Base-by-base conservation (phyloP, 2,888 invertebrate species). In the Ophion ventricosus region DNA sequence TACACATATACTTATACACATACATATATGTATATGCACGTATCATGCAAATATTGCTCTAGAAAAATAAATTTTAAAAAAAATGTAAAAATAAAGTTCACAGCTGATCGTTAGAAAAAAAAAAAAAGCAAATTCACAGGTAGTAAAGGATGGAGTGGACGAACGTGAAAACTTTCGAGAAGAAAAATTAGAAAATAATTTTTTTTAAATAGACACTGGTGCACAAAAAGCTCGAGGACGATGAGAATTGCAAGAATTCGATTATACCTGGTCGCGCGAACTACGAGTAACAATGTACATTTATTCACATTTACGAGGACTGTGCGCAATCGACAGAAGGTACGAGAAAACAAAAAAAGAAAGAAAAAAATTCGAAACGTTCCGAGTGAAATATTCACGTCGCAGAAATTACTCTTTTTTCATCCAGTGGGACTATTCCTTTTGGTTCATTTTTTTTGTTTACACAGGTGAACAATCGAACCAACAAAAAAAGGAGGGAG, bases 41-140 rank as follows among this genome's bases (percentile, higher is more conserved):
- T 67, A 72, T 64, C 84, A 84, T 84, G 84, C 84, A 76, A 82
- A 35, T 80, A 56, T 54, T 82, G 69, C 23, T 74, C 64, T 29
- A 67, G 72, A 61, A 35, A 64, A 17, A 59, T 61, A 67, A 20
- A 75, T 43, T 70, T 64, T 29, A 17, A 59, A 63, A 57, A 23
- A 29, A 66, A 63, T n/a, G n/a, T n/a, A 43, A 61, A 43, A 64
- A 64, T 59, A 61, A 43, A 69, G 5, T 67, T 17, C 17, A 25
- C n/a, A 25, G 25, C 43, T 75, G 74, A 80, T 80, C 7, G 20
- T 72, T 77, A 8, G 40, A 76, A 49, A 69, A 69, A 59, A 23
- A 8, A 57, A 76, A 49, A 69, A 69, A 59, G 35, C 78, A 79
- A 81, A 84, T 84, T 82, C 82, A 85, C 82, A 85, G 84, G 84